Evolutionary conservation across 30 jellyfish, hydroid and myxozoan species (phyloP).

Genomic region (Aurelia sp.): DNA sequence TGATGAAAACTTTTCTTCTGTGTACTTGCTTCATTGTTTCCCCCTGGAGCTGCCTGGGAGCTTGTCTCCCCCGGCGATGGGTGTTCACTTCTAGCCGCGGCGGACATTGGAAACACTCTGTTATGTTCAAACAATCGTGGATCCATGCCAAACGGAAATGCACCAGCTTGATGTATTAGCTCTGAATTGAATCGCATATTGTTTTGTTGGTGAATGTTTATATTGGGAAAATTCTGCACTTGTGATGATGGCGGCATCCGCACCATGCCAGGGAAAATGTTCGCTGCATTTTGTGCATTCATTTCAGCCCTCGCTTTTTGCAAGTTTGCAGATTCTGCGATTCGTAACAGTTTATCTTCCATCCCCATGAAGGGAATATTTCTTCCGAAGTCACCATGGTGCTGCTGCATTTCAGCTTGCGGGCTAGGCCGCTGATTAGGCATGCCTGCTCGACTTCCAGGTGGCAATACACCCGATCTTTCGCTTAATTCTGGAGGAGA

Average conservation of each 20-base stretch:
- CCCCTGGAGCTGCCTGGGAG: constrained; percentile 33
- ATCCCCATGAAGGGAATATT: constrained; percentile 51
- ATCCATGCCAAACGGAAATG: constrained; percentile 69
- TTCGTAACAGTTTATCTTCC: constrained; percentile 64
- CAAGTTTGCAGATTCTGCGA: constrained; percentile 48
- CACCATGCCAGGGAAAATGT: constrained; percentile 56
- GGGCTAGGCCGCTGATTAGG: constrained; percentile 65
- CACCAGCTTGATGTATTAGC: constrained; percentile 65
- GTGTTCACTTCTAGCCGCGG: constrained; percentile 36
- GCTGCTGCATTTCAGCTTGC: constrained; percentile 56
- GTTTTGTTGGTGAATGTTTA: constrained; percentile 55
- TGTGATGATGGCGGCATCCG: constrained; percentile 75
- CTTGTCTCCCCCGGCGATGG: constrained; percentile 51
- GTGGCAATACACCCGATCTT: constrained; percentile 52
- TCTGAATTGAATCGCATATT: constrained; percentile 53
- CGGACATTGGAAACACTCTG: constrained; percentile 48
- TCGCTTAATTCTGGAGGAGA: constrained; percentile 69
- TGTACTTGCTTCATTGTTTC: constrained; percentile 11
- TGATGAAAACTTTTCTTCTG: constrained; percentile 46
- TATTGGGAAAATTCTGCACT: constrained; percentile 42
- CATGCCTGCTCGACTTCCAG: constrained; percentile 53
- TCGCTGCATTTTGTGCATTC: constrained; percentile 42
- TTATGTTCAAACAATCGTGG: constrained; percentile 66
- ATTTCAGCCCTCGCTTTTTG: constrained; percentile 58
- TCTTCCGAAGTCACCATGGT: constrained; percentile 45